These are phyloP conservation scores for Drosophila kanekoi DNA, from an alignment of 2,888 invertebrate genomes.

Conservation along the genomic window DNA sequence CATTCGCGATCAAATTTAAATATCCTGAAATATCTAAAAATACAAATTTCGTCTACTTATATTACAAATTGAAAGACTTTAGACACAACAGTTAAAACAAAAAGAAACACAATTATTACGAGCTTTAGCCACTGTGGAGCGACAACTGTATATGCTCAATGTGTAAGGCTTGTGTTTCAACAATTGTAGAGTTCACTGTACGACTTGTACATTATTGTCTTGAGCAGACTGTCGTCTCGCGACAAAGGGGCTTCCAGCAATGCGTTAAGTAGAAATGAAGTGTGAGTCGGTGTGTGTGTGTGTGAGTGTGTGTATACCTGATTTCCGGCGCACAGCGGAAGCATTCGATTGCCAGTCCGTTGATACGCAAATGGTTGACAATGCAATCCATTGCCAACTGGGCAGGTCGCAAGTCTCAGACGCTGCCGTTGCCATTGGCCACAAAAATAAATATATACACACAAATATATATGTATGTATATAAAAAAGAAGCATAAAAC, in stretches of 20 bases:
- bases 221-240: constrained; percentile 41
- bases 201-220: constrained; percentile 39
- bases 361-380: constrained; percentile 54
- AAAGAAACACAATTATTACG: neutral
- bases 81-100: neutral
- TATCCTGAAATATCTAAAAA: no score
- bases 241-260: constrained; percentile 56
- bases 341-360: constrained; percentile 63
- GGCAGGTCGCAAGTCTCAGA: constrained; percentile 27
- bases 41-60: no score
- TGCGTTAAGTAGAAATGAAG: constrained; percentile 29
- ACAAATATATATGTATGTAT: constrained; percentile 1
- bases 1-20: no score
- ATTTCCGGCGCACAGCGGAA: constrained; percentile 74
- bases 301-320: constrained; percentile 56
- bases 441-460: neutral
- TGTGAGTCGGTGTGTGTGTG: constrained; percentile 4
- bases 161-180: constrained; percentile 1
- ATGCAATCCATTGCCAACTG: constrained; percentile 32
- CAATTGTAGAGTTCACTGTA: constrained; percentile 27
- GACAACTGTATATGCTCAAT: no score
- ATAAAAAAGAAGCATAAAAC: constrained; percentile 17
- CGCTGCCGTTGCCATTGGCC: constrained; percentile 26
- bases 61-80: no score
- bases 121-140: neutral